Conservation (phyloP, 2,113 vertebrate species). For the Labeo rohita region DNA sequence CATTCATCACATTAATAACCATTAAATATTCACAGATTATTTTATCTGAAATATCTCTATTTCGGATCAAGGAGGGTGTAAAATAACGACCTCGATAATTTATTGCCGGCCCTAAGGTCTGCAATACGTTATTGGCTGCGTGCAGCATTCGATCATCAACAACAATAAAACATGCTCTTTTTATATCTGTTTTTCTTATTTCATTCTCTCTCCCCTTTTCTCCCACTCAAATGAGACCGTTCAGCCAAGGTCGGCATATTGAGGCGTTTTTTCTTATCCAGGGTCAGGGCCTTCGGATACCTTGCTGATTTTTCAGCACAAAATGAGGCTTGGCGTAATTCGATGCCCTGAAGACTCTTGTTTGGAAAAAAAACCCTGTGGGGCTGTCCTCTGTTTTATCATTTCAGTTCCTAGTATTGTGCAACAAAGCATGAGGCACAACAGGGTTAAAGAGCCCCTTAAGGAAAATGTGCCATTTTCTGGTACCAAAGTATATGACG, state of each 20-base stretch:
- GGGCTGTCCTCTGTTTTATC: constrained; percentile 10
- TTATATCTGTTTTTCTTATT: constrained; percentile 7
- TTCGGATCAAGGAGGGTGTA: constrained; percentile 11
- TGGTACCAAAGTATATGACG: neutral
- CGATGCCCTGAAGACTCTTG: constrained; percentile 3
- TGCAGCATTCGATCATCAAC: neutral
- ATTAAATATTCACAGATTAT: constrained; percentile 38
- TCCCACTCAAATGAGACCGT: neutral
- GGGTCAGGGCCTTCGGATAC: constrained; percentile 5
- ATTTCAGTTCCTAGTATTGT: constrained; percentile 2
- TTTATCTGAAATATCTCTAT: constrained; percentile 40
- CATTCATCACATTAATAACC: constrained; percentile 35
- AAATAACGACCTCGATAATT: neutral
- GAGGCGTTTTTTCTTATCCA: neutral
- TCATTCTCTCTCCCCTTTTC: neutral
- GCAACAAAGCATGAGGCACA: constrained; percentile 19
- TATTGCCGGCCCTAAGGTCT: neutral
- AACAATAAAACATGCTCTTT: constrained; percentile 1
- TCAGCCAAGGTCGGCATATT: constrained; percentile 13
- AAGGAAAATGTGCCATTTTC: constrained; percentile 19
- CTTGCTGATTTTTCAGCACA: constrained; percentile 8
- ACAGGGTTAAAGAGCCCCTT: constrained; percentile 19
- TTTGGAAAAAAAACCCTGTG: neutral
- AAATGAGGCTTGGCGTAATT: constrained; percentile 22
- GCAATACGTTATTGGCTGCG: neutral